phyloP scores from a whole-genome alignment of 2,113 vertebrate genomes.

The Heteronetta atricapilla region DNA sequence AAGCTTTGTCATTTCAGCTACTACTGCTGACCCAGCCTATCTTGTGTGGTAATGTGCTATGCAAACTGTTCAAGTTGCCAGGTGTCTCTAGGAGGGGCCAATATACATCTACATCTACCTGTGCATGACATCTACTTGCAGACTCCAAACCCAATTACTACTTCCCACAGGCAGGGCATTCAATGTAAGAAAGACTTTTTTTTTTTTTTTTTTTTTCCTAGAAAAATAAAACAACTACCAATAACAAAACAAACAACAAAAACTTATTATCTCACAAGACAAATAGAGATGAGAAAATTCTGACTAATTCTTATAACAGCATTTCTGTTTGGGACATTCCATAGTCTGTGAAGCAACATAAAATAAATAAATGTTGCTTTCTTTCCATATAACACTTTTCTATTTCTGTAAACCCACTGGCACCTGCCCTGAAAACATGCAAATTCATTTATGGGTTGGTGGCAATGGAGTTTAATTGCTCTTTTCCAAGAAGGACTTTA shows the following conservation, averaged over 20 bases:
- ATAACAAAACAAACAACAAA: too few species aligned
- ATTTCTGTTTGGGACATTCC: neutral
- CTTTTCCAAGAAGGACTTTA: neutral
- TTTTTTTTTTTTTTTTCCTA: neutral
- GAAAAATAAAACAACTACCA: too few species aligned
- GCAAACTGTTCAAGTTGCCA: neutral
- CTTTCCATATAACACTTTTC: neutral
- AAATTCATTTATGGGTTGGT: neutral
- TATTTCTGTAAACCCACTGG: neutral
- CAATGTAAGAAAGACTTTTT: neutral
- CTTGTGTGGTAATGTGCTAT: rapidly evolving
- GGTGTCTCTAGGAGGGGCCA: neutral
- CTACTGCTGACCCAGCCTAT: neutral
- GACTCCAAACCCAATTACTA: neutral
- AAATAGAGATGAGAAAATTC: neutral
- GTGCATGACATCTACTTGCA: neutral
- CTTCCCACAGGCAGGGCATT: neutral
- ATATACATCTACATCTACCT: too few species aligned
- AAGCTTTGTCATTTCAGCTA: neutral
- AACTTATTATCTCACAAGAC: neutral
- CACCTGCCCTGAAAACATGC: neutral
- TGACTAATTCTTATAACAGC: neutral
- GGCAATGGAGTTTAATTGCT: neutral
- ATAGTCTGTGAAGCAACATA: neutral
- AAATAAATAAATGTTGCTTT: neutral